A percentile compares a stretch with the other conserved stretches of the same genome.
Evolutionary conservation across 2,888 invertebrate genomes (phyloP).

Genomic region (Nemotelus nigrinus): DNA sequence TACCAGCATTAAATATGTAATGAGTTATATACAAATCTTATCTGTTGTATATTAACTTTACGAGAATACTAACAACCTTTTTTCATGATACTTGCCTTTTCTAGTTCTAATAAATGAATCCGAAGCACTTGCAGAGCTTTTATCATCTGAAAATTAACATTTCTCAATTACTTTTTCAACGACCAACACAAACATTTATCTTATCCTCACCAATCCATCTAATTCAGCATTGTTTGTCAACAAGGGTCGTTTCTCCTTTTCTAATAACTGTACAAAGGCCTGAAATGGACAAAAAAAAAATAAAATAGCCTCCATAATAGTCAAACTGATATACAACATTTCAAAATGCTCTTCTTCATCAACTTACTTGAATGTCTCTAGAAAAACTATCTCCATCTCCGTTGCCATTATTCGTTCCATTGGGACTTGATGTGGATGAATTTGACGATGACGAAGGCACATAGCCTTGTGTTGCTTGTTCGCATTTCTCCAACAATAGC

Average conservation of each 20-base stretch:
- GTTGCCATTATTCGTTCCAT: conserved; percentile 53
- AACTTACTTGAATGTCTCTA: conserved; percentile 54
- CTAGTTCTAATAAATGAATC: conserved; percentile 90
- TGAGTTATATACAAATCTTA: too few relatives aligned
- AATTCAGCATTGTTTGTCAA: conserved; percentile 92
- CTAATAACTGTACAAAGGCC: conserved; percentile 90
- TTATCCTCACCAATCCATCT: conserved; percentile 82
- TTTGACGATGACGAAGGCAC: conserved; percentile 88
- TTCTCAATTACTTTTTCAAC: too few relatives aligned
- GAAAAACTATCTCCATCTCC: conserved; percentile 54
- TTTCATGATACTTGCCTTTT: conserved; percentile 68
- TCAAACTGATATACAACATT: neutral
- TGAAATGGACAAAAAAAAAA: conserved; percentile 57
- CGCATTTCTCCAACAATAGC: conserved; percentile 93
- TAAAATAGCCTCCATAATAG: neutral
- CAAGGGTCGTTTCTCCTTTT: conserved; percentile 85
- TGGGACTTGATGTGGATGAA: conserved; percentile 74
- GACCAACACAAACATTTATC: conserved; percentile 13
- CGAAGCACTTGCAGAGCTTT: conserved; percentile 89
- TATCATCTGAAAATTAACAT: conserved; percentile 73
- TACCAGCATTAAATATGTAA: too few relatives aligned
- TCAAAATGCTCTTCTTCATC: neutral
- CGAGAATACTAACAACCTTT: too few relatives aligned
- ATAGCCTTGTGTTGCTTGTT: conserved; percentile 92
- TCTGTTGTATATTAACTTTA: too few relatives aligned